Conservation (phyloP, 2,797 vertebrate species). For the Molossus alvarezi region DNA sequence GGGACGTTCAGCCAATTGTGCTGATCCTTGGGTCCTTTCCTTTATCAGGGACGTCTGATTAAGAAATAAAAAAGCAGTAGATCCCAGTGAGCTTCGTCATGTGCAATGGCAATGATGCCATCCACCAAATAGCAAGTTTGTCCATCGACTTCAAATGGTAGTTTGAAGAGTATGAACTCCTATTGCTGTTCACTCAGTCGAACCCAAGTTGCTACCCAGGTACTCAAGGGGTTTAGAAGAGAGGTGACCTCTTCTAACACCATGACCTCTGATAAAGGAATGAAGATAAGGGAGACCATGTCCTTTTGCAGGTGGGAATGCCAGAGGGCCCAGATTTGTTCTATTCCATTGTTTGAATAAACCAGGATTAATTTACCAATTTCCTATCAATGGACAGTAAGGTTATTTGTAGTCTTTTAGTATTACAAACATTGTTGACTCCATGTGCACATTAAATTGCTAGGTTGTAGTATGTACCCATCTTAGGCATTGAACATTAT, state of each 20-base stretch:
- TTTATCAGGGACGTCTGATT: background rate
- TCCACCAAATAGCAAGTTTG: background rate
- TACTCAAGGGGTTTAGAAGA: background rate
- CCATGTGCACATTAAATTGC: background rate
- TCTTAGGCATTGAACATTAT: background rate
- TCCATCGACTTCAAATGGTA: background rate
- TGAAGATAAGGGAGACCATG: background rate
- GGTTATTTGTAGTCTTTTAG: slow-evolving; percentile 16
- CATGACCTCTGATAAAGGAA: background rate
- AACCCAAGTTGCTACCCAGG: background rate
- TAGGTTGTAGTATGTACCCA: background rate
- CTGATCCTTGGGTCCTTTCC: background rate
- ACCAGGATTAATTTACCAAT: slow-evolving; percentile 5
- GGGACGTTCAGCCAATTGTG: background rate
- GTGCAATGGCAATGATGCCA: background rate
- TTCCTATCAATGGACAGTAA: background rate
- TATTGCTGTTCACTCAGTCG: background rate
- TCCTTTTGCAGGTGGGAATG: background rate
- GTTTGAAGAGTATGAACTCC: background rate
- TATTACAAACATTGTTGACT: slow-evolving; percentile 14
- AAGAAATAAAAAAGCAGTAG: background rate
- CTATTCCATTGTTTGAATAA: background rate
- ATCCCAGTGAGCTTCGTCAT: background rate
- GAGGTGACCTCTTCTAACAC: background rate
- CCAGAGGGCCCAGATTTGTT: background rate